phyloP scores from a whole-genome alignment of 2,888 invertebrate species.

The Herminia tarsipennalis region DNA sequence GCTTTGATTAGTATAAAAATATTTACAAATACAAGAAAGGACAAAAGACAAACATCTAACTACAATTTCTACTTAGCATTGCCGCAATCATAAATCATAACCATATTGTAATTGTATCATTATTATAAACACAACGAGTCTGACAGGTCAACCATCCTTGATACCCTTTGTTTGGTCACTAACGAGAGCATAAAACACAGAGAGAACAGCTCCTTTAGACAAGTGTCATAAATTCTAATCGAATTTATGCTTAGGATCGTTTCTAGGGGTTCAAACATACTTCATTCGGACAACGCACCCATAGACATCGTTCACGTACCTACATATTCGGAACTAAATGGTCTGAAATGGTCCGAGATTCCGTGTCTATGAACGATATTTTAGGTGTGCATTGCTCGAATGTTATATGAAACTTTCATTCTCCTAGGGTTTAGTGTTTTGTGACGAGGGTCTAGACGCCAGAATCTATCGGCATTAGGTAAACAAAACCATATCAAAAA shows the following conservation, averaged over 20 bases:
- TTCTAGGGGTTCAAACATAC: too few species aligned
- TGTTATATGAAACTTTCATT: too few species aligned
- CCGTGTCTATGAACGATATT: conserved; percentile 35
- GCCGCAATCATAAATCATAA: conserved; percentile 9
- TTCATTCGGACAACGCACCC: too few species aligned
- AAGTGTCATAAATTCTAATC: too few species aligned
- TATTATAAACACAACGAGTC: conserved; percentile 27
- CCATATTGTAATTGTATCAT: conserved; percentile 17
- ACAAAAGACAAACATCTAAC: not conserved
- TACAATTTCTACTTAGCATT: not conserved
- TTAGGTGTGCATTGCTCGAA: too few species aligned
- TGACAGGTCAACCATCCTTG: conserved; percentile 31
- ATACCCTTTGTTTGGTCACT: conserved; percentile 68
- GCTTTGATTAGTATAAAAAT: not conserved
- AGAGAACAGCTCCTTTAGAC: too few species aligned
- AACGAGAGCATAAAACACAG: too few species aligned
- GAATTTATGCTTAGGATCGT: too few species aligned
- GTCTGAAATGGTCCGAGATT: too few species aligned
- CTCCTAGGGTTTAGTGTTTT: too few species aligned
- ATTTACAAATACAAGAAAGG: not conserved
- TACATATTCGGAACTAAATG: too few species aligned
- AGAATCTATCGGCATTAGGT: not conserved
- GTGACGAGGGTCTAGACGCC: conserved; percentile 50
- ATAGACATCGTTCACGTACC: too few species aligned
- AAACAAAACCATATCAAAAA: conserved; percentile 33